Conservation (phyloP, 2,797 vertebrate species). For the Alcedo quadribrachys region DNA sequence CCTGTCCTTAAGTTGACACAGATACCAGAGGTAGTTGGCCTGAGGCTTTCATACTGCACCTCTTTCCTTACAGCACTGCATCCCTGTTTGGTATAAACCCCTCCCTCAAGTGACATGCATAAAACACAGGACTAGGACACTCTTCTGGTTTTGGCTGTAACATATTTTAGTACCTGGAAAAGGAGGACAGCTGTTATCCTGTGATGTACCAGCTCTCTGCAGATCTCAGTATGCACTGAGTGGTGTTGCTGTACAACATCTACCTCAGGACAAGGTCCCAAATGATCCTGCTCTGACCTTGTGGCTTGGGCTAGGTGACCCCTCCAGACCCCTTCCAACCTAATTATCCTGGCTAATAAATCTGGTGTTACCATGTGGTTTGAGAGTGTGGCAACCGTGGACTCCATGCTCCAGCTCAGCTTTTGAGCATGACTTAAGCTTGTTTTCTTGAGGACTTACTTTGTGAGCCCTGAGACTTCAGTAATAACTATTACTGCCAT, state of each 20-base stretch:
- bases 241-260: background rate
- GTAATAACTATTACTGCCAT: background rate
- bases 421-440: background rate
- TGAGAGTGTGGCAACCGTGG: background rate
- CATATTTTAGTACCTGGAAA: background rate
- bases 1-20: background rate
- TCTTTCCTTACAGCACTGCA: background rate
- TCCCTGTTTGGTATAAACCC: background rate
- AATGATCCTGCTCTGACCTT: background rate
- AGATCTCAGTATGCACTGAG: background rate
- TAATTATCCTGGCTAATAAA: background rate
- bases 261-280: background rate
- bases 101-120: background rate
- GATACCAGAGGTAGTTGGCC: background rate
- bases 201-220: background rate
- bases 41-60: background rate
- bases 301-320: background rate
- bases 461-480: background rate
- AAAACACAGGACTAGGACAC: background rate
- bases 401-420: background rate
- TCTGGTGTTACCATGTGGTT: rapidly evolving
- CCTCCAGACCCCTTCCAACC: background rate
- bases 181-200: background rate
- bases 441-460: background rate
- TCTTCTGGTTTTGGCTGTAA: background rate